Base-by-base conservation (phyloP, 2,888 invertebrate genomes). In the Rhingia campestris region DNA sequence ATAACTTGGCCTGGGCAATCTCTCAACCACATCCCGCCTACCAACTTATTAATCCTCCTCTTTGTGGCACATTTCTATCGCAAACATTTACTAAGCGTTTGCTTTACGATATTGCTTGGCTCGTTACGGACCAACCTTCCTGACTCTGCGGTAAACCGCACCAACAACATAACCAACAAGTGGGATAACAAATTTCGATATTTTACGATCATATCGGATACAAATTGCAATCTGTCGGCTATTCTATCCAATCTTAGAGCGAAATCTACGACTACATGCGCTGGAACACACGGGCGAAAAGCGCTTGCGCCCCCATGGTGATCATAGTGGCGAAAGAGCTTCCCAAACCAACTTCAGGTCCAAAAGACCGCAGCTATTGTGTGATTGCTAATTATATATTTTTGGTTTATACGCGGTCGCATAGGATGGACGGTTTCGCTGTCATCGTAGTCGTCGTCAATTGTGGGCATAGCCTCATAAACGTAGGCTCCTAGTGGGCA, bases 31-130 rank as follows among this genome's bases (percentile, higher is more conserved):
- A 14, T 43, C 56, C 80, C 84, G 80, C 84, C 84, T 74, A 84
- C 84, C 66, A 58, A 56, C 56, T 63, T 10, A 84, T 84, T 84
- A 84, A 84, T 80, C 84, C 84, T 75, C 84, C 84, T 80, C 74
- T 80, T 84, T 80, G 74, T 84, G 80, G 84, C 84, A 84, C 84
- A 80, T 84, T 84, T 84, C 80, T 80, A 84, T 74, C 70, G 84
- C 84, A 84, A 84, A 84, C 84, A 84, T 84, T 84, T 84, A 69
- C 84, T 72, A 80, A 84, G 75, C 80, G 66, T 66, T 80, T 84
- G 80, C 80, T 84, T 84, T 84, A 84, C 74, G 84, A 84, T 84
- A 84, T 80, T 84, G 75, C 80, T 4, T 37, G 35, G 74, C 80
- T 84, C 84, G 84, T 84, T 84, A 84, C 54, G 58, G 74, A 49